Percentiles rank a stretch among this genome's conserved stretches.
Conservation (phyloP, 2,888 invertebrate species). For the Campoplex nolae region DNA sequence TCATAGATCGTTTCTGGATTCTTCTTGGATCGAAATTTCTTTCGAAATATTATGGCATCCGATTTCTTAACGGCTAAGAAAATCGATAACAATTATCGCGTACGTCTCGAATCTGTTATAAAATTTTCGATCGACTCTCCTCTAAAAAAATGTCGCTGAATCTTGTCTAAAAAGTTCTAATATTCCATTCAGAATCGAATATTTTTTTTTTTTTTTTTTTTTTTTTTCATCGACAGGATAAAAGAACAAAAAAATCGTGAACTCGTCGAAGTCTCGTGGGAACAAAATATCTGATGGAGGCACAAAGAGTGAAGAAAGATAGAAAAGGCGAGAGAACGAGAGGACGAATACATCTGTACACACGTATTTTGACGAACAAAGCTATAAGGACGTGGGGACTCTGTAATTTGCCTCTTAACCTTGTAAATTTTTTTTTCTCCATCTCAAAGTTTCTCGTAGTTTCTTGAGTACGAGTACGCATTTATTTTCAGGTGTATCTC, state of each 20-base stretch:
- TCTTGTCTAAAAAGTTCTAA: too few relatives aligned
- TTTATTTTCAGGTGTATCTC: constrained; percentile 28
- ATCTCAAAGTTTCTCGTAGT: constrained; percentile 34
- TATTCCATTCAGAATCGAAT: too few relatives aligned
- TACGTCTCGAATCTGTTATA: background rate
- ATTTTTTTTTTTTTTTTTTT: too few relatives aligned
- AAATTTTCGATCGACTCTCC: background rate
- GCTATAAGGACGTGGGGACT: constrained; percentile 43
- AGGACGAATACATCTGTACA: constrained; percentile 3
- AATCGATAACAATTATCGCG: background rate
- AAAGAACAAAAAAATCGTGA: background rate
- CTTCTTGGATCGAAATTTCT: background rate
- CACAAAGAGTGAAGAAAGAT: background rate
- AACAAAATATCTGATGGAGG: constrained; percentile 23
- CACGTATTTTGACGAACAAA: constrained; percentile 55
- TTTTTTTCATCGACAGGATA: too few relatives aligned
- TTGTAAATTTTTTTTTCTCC: constrained; percentile 24
- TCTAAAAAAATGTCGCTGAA: background rate
- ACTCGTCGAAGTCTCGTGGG: constrained; percentile 31
- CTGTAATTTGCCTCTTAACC: constrained; percentile 64
- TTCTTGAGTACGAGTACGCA: constrained; percentile 32
- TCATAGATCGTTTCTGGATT: background rate
- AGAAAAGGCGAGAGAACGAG: background rate
- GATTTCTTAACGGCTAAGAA: background rate
- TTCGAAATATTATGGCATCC: background rate